Conservation (phyloP, 2,797 vertebrate genomes). For the Clarias platycephalus region DNA sequence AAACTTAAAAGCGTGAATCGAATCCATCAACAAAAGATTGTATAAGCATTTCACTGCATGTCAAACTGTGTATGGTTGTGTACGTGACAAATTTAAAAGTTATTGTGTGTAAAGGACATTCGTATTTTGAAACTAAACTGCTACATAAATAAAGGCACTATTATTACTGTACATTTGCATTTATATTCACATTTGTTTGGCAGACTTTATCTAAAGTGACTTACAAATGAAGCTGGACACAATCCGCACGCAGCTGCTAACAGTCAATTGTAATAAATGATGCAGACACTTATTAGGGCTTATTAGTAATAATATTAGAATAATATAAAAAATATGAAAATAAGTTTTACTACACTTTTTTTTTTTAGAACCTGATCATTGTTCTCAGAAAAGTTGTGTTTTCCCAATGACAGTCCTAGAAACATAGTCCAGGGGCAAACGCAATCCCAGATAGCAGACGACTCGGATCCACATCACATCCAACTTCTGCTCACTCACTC, state of each 20-base stretch:
- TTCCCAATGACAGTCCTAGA: neutral
- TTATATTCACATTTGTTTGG: neutral
- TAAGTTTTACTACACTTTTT: neutral
- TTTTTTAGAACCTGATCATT: neutral
- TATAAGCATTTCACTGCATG: too few relatives aligned
- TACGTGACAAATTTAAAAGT: too few relatives aligned
- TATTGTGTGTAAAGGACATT: neutral
- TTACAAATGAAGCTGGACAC: neutral
- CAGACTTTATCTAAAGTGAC: neutral
- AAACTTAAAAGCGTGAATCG: too few relatives aligned
- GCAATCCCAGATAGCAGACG: too few relatives aligned
- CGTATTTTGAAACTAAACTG: neutral
- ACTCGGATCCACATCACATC: too few relatives aligned
- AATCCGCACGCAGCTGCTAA: neutral
- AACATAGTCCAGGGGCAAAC: neutral
- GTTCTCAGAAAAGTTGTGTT: neutral
- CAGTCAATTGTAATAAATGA: neutral
- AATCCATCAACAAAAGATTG: too few relatives aligned
- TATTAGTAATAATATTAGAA: neutral
- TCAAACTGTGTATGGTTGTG: too few relatives aligned
- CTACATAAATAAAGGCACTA: neutral
- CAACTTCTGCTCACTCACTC: too few relatives aligned
- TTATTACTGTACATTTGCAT: neutral
- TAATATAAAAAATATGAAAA: too few relatives aligned
- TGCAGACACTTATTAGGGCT: neutral